phyloP scores from a whole-genome alignment of 2,888 invertebrate species.

The Lasioglossum leucozonium region DNA sequence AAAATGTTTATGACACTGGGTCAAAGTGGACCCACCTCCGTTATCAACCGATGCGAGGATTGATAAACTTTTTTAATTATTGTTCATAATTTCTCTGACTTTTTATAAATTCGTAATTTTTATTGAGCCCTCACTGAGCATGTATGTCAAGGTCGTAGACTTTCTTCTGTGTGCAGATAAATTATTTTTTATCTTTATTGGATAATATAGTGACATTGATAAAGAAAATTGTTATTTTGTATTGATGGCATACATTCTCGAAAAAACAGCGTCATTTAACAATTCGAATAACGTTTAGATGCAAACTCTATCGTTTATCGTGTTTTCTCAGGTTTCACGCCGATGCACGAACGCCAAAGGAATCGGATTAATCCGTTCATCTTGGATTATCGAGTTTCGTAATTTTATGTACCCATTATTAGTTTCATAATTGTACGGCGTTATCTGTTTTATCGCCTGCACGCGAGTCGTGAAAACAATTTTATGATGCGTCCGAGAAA shows the following conservation, averaged over 20 bases:
- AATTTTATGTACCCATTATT: slow-evolving; percentile 17
- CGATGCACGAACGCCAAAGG: not conserved
- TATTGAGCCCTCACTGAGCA: no score
- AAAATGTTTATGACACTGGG: no score
- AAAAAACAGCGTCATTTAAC: not conserved
- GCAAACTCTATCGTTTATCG: slow-evolving; percentile 13
- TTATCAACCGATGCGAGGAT: no score
- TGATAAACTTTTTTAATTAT: no score
- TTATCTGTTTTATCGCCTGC: slow-evolving; percentile 25
- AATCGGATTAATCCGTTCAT: slow-evolving; percentile 9
- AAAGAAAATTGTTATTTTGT: not conserved
- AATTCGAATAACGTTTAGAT: not conserved
- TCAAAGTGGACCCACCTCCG: no score
- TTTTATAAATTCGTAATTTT: no score
- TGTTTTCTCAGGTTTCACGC: slow-evolving; percentile 6
- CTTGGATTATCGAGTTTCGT: slow-evolving; percentile 22
- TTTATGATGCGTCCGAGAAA: slow-evolving; percentile 31
- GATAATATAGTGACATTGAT: not conserved
- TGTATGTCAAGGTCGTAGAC: no score
- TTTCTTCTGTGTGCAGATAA: no score
- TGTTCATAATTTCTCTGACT: no score
- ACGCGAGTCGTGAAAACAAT: slow-evolving; percentile 7
- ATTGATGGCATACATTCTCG: no score
- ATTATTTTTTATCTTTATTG: no score
- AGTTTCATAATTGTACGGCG: slow-evolving; percentile 20